Evolutionary conservation across 1,140 invertebrate genomes (phyloP), one percentile per base, ranked within the genome.

Genomic region (Neodiprion lecontei): DNA sequence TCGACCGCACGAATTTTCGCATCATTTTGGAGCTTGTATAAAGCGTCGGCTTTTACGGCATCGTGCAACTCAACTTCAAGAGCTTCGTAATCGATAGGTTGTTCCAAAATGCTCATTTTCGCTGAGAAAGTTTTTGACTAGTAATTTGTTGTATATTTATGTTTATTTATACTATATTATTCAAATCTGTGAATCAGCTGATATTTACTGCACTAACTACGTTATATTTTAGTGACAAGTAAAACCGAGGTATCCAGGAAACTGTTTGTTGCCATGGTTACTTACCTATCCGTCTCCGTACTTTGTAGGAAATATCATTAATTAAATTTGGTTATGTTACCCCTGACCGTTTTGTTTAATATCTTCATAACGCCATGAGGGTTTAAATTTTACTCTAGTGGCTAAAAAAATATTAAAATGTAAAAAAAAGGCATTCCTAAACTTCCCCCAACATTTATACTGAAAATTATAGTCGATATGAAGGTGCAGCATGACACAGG

Each of bases 1-100:
- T 89, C 87, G 1, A 91, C 84, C 0, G 91, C 91, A 73, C 90
- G 82, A 12, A 92, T 79, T 82, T 92, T 92, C 40, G 91, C 91
- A 79, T 91, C 90, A 75, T 92, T 92, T 77, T 89, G 87, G 71
- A 92, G 78, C 82, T 88, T 86, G 74, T 92, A 91, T 9, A 90
- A 79, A 81, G 91, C 87, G 70, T 91, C 91, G 2, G 84, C 81
- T 49, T 82, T 79, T 12, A 91, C 74, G 48, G 86, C 85, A 10
- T 84, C 77, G 14, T 88, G 76, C 14, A 91, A 82, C 68, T 90
- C 84, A 73, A 77, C 53, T 79, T 87, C 86, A 28, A 90, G 78
- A 48, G 71, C 74, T 75, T 82, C 78, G 66, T 85, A 87, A 80
- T 89, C 76, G 61, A 88, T 82, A 2, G 77, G 67, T 48, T 79